phyloP scores from a whole-genome alignment of 2,113 vertebrate species.

The Labrus mixtus region DNA sequence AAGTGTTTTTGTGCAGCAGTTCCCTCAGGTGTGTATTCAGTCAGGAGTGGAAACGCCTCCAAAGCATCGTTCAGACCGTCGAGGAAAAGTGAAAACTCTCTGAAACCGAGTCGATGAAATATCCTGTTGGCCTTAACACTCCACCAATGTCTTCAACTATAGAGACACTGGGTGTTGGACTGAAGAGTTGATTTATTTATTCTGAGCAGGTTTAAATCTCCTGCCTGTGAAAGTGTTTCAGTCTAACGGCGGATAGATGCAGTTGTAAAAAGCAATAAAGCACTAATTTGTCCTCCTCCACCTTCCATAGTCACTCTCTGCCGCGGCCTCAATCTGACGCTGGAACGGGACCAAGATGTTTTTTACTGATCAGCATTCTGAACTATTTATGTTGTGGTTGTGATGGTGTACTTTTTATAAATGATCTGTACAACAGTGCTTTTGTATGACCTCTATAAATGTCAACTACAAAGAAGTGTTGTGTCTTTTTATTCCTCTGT shows the following conservation, averaged over 20 bases:
- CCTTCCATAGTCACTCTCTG: constrained; percentile 9
- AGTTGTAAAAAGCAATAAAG: constrained; percentile 61
- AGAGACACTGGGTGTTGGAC: background rate
- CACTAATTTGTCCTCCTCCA: constrained; percentile 10
- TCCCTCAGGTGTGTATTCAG: background rate
- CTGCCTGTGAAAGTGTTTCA: background rate
- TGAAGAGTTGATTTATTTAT: constrained; percentile 33
- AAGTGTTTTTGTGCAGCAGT: background rate
- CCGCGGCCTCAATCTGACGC: constrained; percentile 11
- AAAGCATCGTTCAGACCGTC: constrained; percentile 3
- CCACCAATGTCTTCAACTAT: background rate
- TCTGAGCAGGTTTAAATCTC: background rate
- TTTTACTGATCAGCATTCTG: constrained; percentile 75
- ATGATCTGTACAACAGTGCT: constrained; percentile 76
- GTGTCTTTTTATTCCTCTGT: background rate
- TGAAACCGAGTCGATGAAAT: background rate
- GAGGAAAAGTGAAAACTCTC: background rate
- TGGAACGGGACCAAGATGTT: constrained; percentile 76
- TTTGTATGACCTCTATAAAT: constrained; percentile 83
- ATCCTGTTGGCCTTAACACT: background rate
- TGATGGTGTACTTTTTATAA: constrained; percentile 67
- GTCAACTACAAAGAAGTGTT: constrained; percentile 62
- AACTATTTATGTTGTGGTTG: constrained; percentile 81
- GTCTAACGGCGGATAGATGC: background rate
- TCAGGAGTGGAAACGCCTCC: background rate